A percentile compares a stretch with the other conserved stretches of the same genome.
These are phyloP conservation scores for Rhinichthys klamathensis DNA, from an alignment of 2,113 vertebrate species.

Conservation along the genomic window DNA sequence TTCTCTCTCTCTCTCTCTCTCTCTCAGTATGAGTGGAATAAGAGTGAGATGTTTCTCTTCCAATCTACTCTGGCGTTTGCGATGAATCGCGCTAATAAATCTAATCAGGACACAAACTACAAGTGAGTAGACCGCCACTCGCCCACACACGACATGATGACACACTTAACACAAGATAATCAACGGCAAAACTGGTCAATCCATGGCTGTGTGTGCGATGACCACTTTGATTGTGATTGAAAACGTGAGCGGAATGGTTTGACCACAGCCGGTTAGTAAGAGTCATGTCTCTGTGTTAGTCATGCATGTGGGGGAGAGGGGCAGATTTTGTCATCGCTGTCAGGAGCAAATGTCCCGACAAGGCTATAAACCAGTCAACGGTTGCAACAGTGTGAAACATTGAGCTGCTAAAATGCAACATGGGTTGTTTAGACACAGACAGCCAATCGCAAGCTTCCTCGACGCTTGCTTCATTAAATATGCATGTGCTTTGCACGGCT, in stretches of 20 bases:
- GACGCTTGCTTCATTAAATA: background rate
- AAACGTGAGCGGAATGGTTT: background rate
- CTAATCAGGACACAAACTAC: conserved; percentile 56
- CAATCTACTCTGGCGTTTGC: conserved; percentile 87
- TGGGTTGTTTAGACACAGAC: background rate
- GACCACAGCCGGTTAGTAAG: background rate
- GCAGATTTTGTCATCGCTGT: background rate
- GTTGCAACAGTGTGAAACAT: conserved; percentile 9
- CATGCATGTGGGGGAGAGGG: background rate
- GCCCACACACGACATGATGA: background rate
- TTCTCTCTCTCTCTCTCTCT: background rate
- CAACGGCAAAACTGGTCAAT: background rate
- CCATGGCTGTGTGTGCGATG: background rate
- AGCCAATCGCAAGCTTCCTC: background rate
- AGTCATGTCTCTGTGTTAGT: background rate
- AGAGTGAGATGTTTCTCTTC: conserved; percentile 90
- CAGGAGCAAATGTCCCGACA: background rate
- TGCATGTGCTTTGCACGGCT: background rate
- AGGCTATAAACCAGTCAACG: background rate
- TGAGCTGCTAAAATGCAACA: background rate
- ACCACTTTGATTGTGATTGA: background rate
- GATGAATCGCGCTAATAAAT: conserved; percentile 70
- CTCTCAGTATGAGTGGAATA: conserved; percentile 87
- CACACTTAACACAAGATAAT: background rate
- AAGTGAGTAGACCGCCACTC: conserved; percentile 75